Conservation (phyloP, 2,797 vertebrate species). For the Falco cherrug region DNA sequence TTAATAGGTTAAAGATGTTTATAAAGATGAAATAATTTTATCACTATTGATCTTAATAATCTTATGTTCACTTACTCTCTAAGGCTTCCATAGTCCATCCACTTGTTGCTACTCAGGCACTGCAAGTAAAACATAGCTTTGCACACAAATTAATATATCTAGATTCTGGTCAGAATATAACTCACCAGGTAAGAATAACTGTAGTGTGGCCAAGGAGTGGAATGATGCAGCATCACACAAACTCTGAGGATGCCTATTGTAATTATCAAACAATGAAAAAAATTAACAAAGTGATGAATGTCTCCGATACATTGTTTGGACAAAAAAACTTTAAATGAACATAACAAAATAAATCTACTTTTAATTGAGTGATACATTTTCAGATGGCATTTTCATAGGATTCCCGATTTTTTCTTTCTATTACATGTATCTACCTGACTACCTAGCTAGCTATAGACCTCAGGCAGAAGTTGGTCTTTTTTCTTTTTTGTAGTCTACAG, state of each 20-base stretch:
- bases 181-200: neutral
- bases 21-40: slow-evolving; percentile 39
- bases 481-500: neutral
- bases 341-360: neutral
- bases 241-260: neutral
- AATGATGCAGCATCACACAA: neutral
- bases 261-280: neutral
- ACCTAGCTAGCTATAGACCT: neutral
- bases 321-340: neutral
- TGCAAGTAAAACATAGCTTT: neutral
- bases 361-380: neutral
- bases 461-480: neutral
- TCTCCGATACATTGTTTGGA: neutral
- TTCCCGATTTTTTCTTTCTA: neutral
- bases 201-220: neutral
- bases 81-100: neutral
- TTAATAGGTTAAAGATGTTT: slow-evolving; percentile 5
- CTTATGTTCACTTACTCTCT: neutral
- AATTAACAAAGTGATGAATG: neutral
- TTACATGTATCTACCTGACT: neutral
- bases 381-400: neutral
- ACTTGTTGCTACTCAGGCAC: slow-evolving; percentile 44
- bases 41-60: neutral
- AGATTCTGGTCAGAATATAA: neutral
- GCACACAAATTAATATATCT: neutral